A percentile compares a stretch with the other conserved stretches of the same genome.
These are phyloP conservation scores for Erpobdella octoculata DNA, from an alignment of 2,888 invertebrate species.

Conservation along the genomic window DNA sequence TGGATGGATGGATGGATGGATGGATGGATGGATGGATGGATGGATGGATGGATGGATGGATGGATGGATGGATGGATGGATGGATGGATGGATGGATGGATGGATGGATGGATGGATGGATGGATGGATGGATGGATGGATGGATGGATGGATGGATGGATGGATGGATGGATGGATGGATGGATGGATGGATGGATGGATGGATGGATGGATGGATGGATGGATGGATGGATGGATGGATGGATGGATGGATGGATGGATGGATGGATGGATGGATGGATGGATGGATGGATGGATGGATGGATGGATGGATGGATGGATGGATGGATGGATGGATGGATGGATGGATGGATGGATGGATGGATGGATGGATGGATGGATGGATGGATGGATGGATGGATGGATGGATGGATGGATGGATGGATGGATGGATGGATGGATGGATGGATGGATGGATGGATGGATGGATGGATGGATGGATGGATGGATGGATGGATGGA, in stretches of 20 bases:
- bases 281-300: constrained; percentile 13
- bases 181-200: constrained; percentile 5
- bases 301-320: too few species aligned
- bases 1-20: constrained; percentile 15
- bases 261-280: constrained; percentile 12
- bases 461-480: too few species aligned
- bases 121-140: background rate
- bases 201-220: constrained; percentile 12
- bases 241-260: constrained; percentile 17
- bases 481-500: too few species aligned
- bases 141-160: background rate
- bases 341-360: too few species aligned
- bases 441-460: too few species aligned
- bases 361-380: too few species aligned
- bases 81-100: constrained; percentile 10
- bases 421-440: too few species aligned
- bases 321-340: too few species aligned
- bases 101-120: background rate
- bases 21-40: constrained; percentile 12
- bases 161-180: background rate
- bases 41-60: background rate
- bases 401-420: too few species aligned
- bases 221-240: background rate
- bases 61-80: background rate
- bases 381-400: too few species aligned